Base-by-base conservation (phyloP, 2,797 vertebrate species). In the Apogon talboti region DNA sequence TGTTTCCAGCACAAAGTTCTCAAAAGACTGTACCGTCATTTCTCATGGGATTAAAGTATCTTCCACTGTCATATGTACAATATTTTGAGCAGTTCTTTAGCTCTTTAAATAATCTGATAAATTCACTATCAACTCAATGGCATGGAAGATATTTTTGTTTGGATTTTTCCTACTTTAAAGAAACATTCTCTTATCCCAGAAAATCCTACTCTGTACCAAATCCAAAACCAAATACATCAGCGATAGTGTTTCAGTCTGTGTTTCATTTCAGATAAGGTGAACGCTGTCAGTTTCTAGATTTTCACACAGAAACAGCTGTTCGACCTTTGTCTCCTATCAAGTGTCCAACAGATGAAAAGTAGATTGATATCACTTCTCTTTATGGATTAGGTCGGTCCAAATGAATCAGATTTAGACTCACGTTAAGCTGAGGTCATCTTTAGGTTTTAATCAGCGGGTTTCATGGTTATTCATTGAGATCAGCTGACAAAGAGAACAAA, bases 271-370 rank as follows among this genome's bases (percentile, higher is more conserved):
- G 69, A 87, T 81, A 66, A 78, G 56, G 45, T 14, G 11, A 19
- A 47, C 47, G 33, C 40, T 42, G 60, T 59, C 51, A 24, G 15
- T 52, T 16, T 71, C 10, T 42, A 28, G 42, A 42, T 83, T 68
- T 78, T 64, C 59, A 71, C 43, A 41, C 62, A 74, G 61, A 83
- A 86, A 71, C 87, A 87, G 85, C 76, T 87, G 82, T 67, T 73
- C 42, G 28, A 65, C 59, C 75, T 78, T 72, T 69, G 58, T 74
- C 66, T 76, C 66, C 70, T 85, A 71, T 88, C 77, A 56, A 42
- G 24, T 80, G 44, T 80, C 71, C 73, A 55, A 73, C 73, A 72
- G 86, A 82, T 69, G 74, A 85, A 84, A 82, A 63, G 70, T 11
- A 67, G 84, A 85, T 64, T 49, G 30, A 66, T 87, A 85, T 83